Evolutionary conservation across 2,888 invertebrate genomes (phyloP).

Genomic region (Callimorpha dominula): DNA sequence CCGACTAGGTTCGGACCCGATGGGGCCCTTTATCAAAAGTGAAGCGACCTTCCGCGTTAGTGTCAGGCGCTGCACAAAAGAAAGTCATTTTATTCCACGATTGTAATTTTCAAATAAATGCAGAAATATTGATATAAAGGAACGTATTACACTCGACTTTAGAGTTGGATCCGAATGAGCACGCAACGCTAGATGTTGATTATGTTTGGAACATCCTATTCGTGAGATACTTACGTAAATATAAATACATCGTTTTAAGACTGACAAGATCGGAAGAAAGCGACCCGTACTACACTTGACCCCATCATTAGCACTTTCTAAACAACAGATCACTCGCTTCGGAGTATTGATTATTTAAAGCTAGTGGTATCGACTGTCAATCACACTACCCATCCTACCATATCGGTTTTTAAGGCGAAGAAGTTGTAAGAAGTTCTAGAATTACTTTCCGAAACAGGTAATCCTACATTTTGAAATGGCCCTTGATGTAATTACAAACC

Average conservation of each 20-base stretch:
- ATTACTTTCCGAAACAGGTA: not conserved
- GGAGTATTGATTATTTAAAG: not conserved
- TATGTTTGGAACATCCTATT: not conserved
- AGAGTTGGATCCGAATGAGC: not conserved
- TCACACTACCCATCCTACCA: too few relatives aligned
- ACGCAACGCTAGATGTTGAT: not conserved
- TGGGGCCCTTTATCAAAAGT: too few relatives aligned
- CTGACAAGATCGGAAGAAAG: not conserved
- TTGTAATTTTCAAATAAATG: too few relatives aligned
- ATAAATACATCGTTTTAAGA: not conserved
- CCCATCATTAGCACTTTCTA: not conserved
- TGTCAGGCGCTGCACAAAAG: too few relatives aligned
- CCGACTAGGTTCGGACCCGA: too few relatives aligned
- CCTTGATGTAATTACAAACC: too few relatives aligned
- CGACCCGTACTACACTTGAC: not conserved
- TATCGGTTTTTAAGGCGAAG: too few relatives aligned
- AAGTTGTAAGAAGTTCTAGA: too few relatives aligned
- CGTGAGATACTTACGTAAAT: too few relatives aligned
- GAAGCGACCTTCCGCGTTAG: too few relatives aligned
- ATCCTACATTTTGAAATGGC: not conserved
- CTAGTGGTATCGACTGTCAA: not conserved
- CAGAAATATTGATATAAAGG: too few relatives aligned
- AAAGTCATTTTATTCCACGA: too few relatives aligned
- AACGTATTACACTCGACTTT: not conserved
- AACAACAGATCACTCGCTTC: not conserved